Base-by-base conservation (phyloP, 2,888 invertebrate species). In the Iselma pallidipennis region DNA sequence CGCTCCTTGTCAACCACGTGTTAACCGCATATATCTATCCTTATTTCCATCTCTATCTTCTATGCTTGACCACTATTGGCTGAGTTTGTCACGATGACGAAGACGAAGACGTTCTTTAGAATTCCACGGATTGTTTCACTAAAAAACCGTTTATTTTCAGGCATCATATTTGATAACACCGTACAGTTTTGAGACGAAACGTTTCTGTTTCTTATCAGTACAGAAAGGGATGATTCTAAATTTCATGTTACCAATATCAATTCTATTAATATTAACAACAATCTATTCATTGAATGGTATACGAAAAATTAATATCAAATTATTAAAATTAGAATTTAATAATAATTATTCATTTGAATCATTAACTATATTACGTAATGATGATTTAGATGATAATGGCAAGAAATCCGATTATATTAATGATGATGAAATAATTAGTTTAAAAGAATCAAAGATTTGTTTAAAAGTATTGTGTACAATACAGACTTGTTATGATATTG, bases 131-230 rank as follows among this genome's bases (percentile, higher is more conserved):
- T n/a, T 29, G 4, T 52, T 52, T 7, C 1, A 45, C 2, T 45
- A 9, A 12, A 12, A 16, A 14, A 50, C 25, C 9, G 28, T 56
- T 62, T 52, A 49, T 57, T 68, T 67, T 53, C 51, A 75, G 75
- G 87, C 88, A 66, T 88, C 89, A 65, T 89, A 88, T 74, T 84
- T 87, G 6, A 81, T 88, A n/a, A 86, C 89, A 28, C 88, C 89
- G 72, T 85, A 87, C 68, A 90, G 89, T 66, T 91, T 90, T 74
- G 91, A 91, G 81, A 88, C 87, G 29, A 87, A 87, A 69, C 86
- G 87, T 71, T 91, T 90, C 75, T 91, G 91, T 76, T 91, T 91
- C 87, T 88, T 91, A 85, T 90, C 90, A 0, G 88, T 91, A 49
- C 89, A 90, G 77, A 87, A 88, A 73, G 91, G 91, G 4, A 91